Percentiles rank a stretch among this genome's conserved stretches.
Evolutionary conservation across 2,797 vertebrate species (phyloP).

Genomic region (Galago senegalensis): DNA sequence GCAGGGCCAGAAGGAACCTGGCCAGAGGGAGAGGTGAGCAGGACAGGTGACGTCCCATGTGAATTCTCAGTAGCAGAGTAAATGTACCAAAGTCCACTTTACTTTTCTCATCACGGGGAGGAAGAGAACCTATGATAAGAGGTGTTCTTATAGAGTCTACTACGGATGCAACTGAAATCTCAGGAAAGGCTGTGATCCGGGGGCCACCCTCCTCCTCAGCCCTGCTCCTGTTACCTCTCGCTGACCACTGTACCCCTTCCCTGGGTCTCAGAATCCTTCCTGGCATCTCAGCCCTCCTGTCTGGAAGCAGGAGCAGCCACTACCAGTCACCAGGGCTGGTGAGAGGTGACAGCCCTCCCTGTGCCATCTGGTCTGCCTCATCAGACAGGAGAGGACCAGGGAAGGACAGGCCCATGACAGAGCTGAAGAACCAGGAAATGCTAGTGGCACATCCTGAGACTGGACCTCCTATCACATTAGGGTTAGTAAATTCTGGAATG

Average conservation of each 20-base stretch:
- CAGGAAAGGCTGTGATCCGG: neutral
- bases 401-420: neutral
- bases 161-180: neutral
- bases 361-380: no score
- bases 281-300: neutral
- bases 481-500: neutral
- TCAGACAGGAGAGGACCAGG: neutral
- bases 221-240: fast-evolving
- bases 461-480: neutral
- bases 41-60: fast-evolving
- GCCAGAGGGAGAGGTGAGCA: neutral
- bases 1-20: neutral
- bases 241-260: fast-evolving
- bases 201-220: neutral
- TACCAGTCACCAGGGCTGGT: no score
- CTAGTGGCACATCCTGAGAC: neutral
- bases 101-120: neutral
- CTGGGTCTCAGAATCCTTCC: neutral
- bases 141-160: neutral
- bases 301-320: neutral
- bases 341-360: no score
- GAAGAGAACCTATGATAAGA: neutral
- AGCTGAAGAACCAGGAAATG: neutral
- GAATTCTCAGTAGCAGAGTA: neutral
- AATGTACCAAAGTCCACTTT: neutral